Base-by-base conservation (phyloP, 2,797 vertebrate species). In the Otolemur crassicaudatus region DNA sequence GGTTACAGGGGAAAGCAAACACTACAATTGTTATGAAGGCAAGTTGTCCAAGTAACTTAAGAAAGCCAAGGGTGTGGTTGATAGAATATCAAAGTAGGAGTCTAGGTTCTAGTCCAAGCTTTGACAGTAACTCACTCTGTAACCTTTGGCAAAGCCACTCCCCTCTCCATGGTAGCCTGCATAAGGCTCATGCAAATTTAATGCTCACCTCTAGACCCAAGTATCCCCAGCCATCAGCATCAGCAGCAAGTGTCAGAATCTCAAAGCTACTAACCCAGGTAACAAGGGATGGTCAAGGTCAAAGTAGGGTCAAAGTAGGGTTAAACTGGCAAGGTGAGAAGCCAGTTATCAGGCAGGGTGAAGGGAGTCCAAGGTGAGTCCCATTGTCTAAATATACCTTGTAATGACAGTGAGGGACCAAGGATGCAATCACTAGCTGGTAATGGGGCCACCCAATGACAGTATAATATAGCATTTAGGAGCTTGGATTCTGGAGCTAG, bases 241-340 rank as follows among this genome's bases (percentile, higher is more conserved):
- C n/a, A 89, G 22, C 16, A 80, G 19, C 76, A 31, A 40, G 16
- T 49, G 76, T 61, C 49, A 58, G 79, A 67, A n/a, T 65, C 70
- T 94, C 79, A 31, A 82, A 82, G 27, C 60, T 75, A 79, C 20
- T 31, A 70, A 60, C 53, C 75, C 46, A 93, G 6, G 6, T 61
- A 65, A 61, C 76, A 87, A 81, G 9, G 19, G 63, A 86, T 96
- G 65, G 8, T 92, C 82, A 82, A 91, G 53, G 60, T 92, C 85
- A 90, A 87, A 67, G 22, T 0, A 53, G 60, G 53, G 53, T 92
- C 85, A 90, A 85, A 61, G 27, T 0, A 53, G 60, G 8, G 23
- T 87, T 73, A 90, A 56, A 72, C 16, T 58, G 49, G 23, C 63
- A 92, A 73, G 25, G 22, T 82, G 5, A 87, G 49, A 81, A 88